These are phyloP conservation scores for Zenarchopterus dispar DNA, from an alignment of 2,797 vertebrate species.

Conservation along the genomic window DNA sequence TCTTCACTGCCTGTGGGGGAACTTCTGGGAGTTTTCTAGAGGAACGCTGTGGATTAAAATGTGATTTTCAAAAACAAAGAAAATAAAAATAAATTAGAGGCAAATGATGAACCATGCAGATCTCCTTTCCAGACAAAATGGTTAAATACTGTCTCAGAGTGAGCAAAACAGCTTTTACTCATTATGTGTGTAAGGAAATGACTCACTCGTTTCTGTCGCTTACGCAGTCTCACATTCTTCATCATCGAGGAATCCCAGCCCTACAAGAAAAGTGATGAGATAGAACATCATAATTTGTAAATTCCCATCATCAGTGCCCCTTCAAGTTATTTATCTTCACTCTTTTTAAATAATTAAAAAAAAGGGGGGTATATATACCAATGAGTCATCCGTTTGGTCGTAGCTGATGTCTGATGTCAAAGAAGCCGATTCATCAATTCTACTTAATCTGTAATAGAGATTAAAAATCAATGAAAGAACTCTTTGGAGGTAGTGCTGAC, in stretches of 20 bases:
- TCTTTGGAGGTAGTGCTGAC: not conserved
- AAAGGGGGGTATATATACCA: slow-evolving; percentile 78
- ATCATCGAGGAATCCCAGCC: slow-evolving; percentile 91
- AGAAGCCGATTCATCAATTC: slow-evolving; percentile 92
- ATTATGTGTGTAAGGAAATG: slow-evolving; percentile 2
- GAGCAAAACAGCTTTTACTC: not conserved
- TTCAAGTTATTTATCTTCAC: not conserved
- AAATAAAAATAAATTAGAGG: not conserved
- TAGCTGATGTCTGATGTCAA: slow-evolving; percentile 95
- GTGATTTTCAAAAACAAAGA: slow-evolving; percentile 12
- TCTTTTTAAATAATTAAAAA: not conserved
- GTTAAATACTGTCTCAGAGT: not conserved
- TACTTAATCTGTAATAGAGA: slow-evolving; percentile 80
- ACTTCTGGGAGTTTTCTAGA: slow-evolving; percentile 87
- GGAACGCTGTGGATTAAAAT: slow-evolving; percentile 83
- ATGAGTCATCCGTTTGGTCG: slow-evolving; percentile 93
- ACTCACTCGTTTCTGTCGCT: slow-evolving; percentile 90
- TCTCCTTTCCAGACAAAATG: not conserved
- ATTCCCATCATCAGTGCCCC: not conserved
- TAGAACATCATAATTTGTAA: not conserved
- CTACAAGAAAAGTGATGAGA: slow-evolving; percentile 62
- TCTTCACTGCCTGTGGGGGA: slow-evolving; percentile 86
- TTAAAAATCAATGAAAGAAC: not conserved
- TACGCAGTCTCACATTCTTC: slow-evolving; percentile 87
- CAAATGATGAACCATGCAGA: not conserved